These are phyloP conservation scores for Lindbergichthys nudifrons DNA, from an alignment of 2,797 vertebrate species.

Conservation along the genomic window DNA sequence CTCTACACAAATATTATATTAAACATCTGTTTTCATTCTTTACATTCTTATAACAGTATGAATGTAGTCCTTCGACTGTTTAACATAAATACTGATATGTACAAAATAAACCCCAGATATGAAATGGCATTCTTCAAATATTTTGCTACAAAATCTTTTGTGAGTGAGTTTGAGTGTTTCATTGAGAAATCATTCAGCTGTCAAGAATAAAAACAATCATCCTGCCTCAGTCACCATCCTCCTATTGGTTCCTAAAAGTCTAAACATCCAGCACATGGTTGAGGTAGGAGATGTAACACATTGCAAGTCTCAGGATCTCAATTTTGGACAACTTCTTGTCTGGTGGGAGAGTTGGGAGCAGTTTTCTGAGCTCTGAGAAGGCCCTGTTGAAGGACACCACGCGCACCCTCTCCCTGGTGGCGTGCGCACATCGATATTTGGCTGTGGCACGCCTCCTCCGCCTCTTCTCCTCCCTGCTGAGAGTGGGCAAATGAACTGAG, in stretches of 20 bases:
- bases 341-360: slow-evolving; percentile 89
- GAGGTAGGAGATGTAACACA: slow-evolving; percentile 92
- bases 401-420: slow-evolving; percentile 88
- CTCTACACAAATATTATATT: not conserved
- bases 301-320: slow-evolving; percentile 89
- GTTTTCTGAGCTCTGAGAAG: slow-evolving; percentile 87
- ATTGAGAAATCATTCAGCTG: slow-evolving; percentile 2
- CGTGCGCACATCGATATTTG: slow-evolving; percentile 89
- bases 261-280: slow-evolving; percentile 89
- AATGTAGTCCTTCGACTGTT: not conserved
- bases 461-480: slow-evolving; percentile 89
- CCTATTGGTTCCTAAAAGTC: slow-evolving; percentile 9
- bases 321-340: slow-evolving; percentile 92
- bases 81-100: not conserved
- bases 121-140: not conserved
- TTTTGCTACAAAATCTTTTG: not conserved
- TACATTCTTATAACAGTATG: not conserved
- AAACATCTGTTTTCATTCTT: not conserved
- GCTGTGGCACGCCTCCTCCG: slow-evolving; percentile 85
- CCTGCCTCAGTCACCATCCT: not conserved
- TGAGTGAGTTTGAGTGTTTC: no score
- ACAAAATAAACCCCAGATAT: not conserved
- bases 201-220: not conserved
- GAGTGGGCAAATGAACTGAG: slow-evolving; percentile 75
- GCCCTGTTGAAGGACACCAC: slow-evolving; percentile 90